phyloP scores from a whole-genome alignment of 2,888 invertebrate genomes.

The Caenorhabditis imperialis region DNA sequence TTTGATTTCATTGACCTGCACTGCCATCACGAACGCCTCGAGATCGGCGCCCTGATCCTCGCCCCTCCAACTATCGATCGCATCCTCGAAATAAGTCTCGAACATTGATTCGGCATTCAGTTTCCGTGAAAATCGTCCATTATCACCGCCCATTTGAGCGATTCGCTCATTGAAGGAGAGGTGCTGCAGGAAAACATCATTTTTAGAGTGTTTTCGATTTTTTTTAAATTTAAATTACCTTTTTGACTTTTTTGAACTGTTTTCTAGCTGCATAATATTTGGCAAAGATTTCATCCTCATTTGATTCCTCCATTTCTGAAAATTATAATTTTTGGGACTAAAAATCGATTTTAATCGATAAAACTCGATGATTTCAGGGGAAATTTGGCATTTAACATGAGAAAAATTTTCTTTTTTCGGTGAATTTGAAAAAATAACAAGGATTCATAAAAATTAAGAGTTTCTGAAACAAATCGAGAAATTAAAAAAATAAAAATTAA shows the following conservation, averaged over 20 bases:
- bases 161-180: conserved; percentile 57
- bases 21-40: conserved; percentile 84
- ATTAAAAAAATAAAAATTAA: conserved; percentile 2
- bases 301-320: conserved; percentile 38
- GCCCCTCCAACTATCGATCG: conserved; percentile 39
- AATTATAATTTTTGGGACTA: not conserved
- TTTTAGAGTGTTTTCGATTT: too few species aligned
- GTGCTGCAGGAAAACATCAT: too few species aligned
- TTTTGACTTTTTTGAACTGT: conserved; percentile 38
- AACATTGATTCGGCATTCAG: conserved; percentile 36
- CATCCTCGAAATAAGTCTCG: conserved; percentile 52
- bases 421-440: not conserved
- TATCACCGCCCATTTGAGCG: conserved; percentile 59
- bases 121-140: conserved; percentile 50
- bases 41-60: conserved; percentile 51
- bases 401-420: not conserved
- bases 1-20: conserved; percentile 83
- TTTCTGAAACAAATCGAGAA: not conserved
- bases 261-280: conserved; percentile 45
- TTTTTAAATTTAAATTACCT: too few species aligned
- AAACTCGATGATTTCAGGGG: not conserved
- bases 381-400: not conserved
- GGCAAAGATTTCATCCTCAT: conserved; percentile 49
- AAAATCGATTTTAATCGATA: not conserved
- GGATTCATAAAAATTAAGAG: not conserved